These are phyloP conservation scores for Sphenodon punctatus DNA, from an alignment of 2,797 vertebrate genomes.

Conservation along the genomic window DNA sequence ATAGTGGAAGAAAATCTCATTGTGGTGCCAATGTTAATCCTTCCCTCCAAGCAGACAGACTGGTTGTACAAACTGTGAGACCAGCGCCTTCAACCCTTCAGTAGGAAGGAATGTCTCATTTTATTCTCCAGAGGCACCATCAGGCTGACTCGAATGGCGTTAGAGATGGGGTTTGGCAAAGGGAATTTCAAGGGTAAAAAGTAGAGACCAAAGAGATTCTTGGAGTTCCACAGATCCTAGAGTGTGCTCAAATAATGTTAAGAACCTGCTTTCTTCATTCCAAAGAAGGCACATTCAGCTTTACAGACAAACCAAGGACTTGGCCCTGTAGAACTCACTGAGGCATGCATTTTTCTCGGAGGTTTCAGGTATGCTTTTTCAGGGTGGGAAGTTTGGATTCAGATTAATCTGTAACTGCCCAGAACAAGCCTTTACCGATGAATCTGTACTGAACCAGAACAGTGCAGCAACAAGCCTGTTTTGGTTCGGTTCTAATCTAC, in stretches of 20 bases:
- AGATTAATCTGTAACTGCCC: no score
- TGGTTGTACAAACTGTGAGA: slow-evolving; percentile 2
- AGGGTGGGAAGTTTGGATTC: no score
- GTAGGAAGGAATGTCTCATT: not conserved
- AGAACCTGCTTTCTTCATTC: not conserved
- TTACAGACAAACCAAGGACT: not conserved
- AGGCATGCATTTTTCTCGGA: no score
- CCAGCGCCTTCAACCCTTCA: slow-evolving; percentile 13
- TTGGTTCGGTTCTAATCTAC: no score
- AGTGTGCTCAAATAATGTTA: not conserved
- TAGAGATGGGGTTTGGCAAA: not conserved
- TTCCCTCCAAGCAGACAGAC: not conserved
- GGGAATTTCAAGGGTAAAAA: not conserved
- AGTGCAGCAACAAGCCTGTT: no score
- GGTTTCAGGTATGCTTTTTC: no score
- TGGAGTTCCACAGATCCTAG: fast-evolving
- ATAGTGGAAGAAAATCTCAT: not conserved
- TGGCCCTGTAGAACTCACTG: not conserved
- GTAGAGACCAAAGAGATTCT: not conserved
- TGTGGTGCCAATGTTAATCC: not conserved
- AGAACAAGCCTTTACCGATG: no score
- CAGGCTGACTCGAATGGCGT: no score
- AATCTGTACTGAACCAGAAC: no score
- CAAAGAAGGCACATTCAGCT: not conserved
- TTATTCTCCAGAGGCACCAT: not conserved